phyloP scores from a whole-genome alignment of 1,140 invertebrate genomes.

The Drosophila asahinai region DNA sequence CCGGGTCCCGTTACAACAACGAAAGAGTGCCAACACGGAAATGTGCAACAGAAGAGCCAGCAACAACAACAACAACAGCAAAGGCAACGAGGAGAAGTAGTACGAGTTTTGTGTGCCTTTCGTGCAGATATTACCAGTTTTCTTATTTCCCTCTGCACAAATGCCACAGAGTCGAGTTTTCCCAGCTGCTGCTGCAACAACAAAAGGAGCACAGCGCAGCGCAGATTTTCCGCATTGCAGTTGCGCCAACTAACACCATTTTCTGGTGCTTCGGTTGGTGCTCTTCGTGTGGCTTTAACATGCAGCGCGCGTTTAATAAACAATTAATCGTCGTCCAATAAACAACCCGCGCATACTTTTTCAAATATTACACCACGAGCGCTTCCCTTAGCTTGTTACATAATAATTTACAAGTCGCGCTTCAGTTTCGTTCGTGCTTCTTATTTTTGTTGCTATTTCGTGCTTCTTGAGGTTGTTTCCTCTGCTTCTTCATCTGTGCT shows the following conservation, averaged over 20 bases:
- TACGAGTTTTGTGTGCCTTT: slow-evolving; percentile 56
- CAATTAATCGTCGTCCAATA: slow-evolving; percentile 71
- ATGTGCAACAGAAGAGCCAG: slow-evolving; percentile 45
- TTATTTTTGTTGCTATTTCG: slow-evolving; percentile 19
- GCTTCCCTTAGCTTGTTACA: slow-evolving; percentile 38
- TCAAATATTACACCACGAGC: slow-evolving; percentile 56
- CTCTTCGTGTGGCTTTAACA: slow-evolving; percentile 35
- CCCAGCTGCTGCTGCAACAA: slow-evolving; percentile 59
- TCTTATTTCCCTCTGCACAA: slow-evolving; percentile 40
- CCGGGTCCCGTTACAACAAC: slow-evolving; percentile 43
- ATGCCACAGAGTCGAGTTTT: slow-evolving; percentile 71
- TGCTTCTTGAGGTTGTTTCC: slow-evolving; percentile 34
- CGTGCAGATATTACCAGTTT: slow-evolving; percentile 73
- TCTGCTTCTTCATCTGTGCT: slow-evolving; percentile 21
- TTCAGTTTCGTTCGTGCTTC: slow-evolving; percentile 28
- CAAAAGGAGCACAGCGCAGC: slow-evolving; percentile 31
- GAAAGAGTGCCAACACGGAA: slow-evolving; percentile 61
- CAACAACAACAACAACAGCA: slow-evolving; percentile 12
- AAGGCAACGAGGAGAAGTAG: slow-evolving; percentile 28
- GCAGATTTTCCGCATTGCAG: slow-evolving; percentile 77
- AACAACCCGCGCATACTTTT: slow-evolving; percentile 62
- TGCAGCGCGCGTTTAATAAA: slow-evolving; percentile 77
- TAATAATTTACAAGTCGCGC: slow-evolving; percentile 64
- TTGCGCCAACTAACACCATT: slow-evolving; percentile 71
- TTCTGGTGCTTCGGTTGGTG: slow-evolving; percentile 39